Evolutionary conservation across 2,113 vertebrate species (phyloP).

Genomic region (Malaclemys terrapin): DNA sequence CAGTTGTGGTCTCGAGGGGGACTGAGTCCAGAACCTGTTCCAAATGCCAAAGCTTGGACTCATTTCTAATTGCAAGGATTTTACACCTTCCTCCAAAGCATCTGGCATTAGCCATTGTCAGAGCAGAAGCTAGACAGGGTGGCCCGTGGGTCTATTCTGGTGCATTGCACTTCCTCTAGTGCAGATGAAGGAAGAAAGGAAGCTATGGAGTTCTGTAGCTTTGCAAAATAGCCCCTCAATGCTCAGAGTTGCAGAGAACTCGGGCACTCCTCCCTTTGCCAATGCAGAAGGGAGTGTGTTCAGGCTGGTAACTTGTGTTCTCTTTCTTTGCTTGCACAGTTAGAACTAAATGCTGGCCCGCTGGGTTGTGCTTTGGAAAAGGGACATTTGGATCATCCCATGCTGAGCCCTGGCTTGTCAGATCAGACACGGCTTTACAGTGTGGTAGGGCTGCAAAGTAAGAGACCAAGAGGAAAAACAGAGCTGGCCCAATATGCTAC

Average conservation of each 20-base stretch:
- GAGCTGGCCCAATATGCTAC: neutral
- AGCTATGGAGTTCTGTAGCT: neutral
- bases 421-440: fast-evolving
- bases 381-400: neutral
- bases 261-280: neutral
- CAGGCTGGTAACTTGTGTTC: neutral
- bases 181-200: fast-evolving
- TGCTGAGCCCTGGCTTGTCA: neutral
- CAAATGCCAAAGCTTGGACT: neutral
- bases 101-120: neutral
- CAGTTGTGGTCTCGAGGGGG: neutral
- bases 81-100: neutral
- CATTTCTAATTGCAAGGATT: neutral
- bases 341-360: fast-evolving
- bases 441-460: fast-evolving
- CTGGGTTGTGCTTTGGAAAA: neutral
- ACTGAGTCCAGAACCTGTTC: neutral
- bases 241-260: neutral
- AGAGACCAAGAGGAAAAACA: neutral
- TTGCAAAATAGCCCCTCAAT: neutral
- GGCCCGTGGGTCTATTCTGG: neutral
- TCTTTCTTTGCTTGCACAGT: fast-evolving
- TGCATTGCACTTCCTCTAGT: fast-evolving
- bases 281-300: neutral
- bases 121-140: fast-evolving